phyloP scores from a whole-genome alignment of 2,888 invertebrate genomes.

The Protodeltote pygarga region DNA sequence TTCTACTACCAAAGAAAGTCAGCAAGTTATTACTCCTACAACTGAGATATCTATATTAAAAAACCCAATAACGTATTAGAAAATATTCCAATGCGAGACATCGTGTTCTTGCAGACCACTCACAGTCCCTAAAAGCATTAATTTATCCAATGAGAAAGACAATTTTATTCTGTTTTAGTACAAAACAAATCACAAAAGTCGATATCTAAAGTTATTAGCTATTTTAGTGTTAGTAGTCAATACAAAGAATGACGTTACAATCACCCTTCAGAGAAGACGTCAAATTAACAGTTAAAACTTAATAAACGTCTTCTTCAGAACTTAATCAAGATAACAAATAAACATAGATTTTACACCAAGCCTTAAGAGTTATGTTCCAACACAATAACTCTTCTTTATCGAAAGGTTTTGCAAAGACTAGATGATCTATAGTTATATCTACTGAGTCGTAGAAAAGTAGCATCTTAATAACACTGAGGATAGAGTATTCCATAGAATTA shows the following conservation, averaged over 20 bases:
- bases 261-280: neutral
- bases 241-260: slow-evolving; percentile 1
- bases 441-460: slow-evolving; percentile 58
- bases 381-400: slow-evolving; percentile 22
- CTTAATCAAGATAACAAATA: slow-evolving; percentile 23
- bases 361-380: slow-evolving; percentile 2
- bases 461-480: slow-evolving; percentile 70
- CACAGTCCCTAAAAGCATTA: no score
- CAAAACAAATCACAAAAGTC: neutral
- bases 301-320: slow-evolving; percentile 1
- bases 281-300: slow-evolving; percentile 25
- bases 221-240: neutral
- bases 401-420: slow-evolving; percentile 7
- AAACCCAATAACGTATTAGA: no score
- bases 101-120: no score
- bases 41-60: no score
- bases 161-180: neutral
- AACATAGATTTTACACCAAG: slow-evolving; percentile 12
- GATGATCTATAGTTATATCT: slow-evolving; percentile 11
- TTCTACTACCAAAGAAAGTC: no score
- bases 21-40: no score
- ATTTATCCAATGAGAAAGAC: no score
- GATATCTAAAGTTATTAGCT: neutral
- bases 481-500: slow-evolving; percentile 74
- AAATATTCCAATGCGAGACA: no score